These are phyloP conservation scores for Euschistus heros DNA, from an alignment of 1,140 invertebrate species.

Conservation along the genomic window DNA sequence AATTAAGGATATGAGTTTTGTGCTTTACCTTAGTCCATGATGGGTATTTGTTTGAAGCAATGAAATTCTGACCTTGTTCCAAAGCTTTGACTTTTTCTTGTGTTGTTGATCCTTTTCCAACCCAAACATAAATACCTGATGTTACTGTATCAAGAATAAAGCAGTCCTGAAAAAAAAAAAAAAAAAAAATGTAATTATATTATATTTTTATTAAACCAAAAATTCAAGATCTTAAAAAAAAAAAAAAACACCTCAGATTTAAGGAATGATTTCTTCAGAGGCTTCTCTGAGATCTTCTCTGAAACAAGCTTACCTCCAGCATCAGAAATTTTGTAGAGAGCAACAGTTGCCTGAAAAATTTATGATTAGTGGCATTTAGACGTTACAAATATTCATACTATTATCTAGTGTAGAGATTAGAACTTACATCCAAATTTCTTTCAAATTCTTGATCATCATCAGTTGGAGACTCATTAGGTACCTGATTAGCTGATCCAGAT, in stretches of 20 bases:
- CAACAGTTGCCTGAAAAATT: conserved; percentile 38
- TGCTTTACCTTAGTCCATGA: conserved; percentile 59
- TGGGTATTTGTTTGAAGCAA: conserved; percentile 61
- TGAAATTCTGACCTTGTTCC: conserved; percentile 60
- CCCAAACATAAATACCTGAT: conserved; percentile 76
- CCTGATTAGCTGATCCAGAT: conserved; percentile 50
- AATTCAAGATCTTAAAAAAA: neutral
- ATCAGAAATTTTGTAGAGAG: conserved; percentile 60
- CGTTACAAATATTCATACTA: neutral
- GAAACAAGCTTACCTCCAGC: conserved; percentile 51
- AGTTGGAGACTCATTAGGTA: conserved; percentile 52
- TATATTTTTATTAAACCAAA: neutral
- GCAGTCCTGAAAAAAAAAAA: conserved; percentile 49
- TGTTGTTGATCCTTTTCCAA: conserved; percentile 62
- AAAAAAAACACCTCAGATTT: conserved; percentile 50
- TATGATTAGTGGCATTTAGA: conserved; percentile 29
- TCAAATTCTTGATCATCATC: conserved; percentile 54
- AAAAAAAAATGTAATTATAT: conserved; percentile 6
- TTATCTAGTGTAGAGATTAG: neutral
- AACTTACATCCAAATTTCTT: conserved; percentile 35
- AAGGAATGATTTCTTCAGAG: conserved; percentile 57
- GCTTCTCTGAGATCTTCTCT: conserved; percentile 51
- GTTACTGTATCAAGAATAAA: conserved; percentile 74
- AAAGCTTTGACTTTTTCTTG: conserved; percentile 69
- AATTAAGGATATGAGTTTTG: neutral